phyloP scores from a whole-genome alignment of 2,888 invertebrate genomes.

The Hyles lineata region DNA sequence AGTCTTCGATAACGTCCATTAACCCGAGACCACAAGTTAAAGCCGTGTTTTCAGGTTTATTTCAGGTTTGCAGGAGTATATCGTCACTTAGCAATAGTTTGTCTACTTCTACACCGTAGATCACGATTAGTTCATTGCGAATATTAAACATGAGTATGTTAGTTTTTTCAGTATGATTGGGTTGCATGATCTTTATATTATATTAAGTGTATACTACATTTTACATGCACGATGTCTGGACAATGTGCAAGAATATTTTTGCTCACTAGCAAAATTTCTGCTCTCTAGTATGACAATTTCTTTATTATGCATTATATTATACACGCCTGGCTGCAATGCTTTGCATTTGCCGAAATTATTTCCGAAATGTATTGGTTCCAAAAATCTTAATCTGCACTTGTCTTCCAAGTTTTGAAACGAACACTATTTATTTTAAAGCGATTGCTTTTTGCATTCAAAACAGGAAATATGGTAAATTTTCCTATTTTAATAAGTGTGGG shows the following conservation, averaged over 20 bases:
- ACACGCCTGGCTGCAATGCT: conserved; percentile 83
- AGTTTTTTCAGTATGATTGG: conserved; percentile 41
- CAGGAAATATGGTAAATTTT: conserved; percentile 16
- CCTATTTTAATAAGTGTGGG: conserved; percentile 51
- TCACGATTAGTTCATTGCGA: conserved; percentile 16
- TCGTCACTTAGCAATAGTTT: conserved; percentile 56
- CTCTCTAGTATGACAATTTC: conserved; percentile 17
- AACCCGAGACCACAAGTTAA: conserved; percentile 83
- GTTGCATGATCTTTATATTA: conserved; percentile 59
- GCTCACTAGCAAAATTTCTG: conserved; percentile 52
- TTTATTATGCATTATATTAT: conserved; percentile 54
- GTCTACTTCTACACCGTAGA: conserved; percentile 12
- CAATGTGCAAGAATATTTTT: conserved; percentile 63
- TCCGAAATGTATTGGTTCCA: conserved; percentile 12
- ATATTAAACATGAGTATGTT: conserved; percentile 28
- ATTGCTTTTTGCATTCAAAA: conserved; percentile 25
- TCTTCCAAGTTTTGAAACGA: conserved; percentile 36
- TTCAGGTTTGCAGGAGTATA: conserved; percentile 73
- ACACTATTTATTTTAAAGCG: conserved; percentile 17
- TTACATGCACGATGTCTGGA: conserved; percentile 67
- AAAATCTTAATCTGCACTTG: conserved; percentile 48
- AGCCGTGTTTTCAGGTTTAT: conserved; percentile 74
- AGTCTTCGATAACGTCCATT: conserved; percentile 78
- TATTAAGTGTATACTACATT: conserved; percentile 47
- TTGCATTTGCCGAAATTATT: conserved; percentile 76